phyloP scores from a whole-genome alignment of 2,888 invertebrate species.

The Actias luna region DNA sequence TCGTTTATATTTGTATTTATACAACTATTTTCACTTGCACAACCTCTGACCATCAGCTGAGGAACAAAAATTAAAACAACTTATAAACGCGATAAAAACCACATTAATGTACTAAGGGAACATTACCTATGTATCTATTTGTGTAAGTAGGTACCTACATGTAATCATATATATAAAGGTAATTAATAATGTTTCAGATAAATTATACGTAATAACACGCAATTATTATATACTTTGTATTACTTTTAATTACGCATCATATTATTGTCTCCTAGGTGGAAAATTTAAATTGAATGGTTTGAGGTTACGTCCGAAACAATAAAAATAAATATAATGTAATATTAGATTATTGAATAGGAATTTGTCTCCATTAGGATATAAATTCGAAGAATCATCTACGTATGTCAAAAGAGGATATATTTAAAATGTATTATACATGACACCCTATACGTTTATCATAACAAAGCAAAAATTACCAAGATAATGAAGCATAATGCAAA shows the following conservation, averaged over 20 bases:
- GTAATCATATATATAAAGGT: not conserved
- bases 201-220: too few relatives aligned
- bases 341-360: not conserved
- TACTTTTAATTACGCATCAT: not conserved
- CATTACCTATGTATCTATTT: not conserved
- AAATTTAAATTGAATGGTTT: not conserved
- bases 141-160: not conserved
- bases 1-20: not conserved
- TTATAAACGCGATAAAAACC: not conserved
- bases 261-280: not conserved
- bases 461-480: slow-evolving; percentile 74
- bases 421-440: not conserved
- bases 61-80: not conserved
- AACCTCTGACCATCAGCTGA: not conserved
- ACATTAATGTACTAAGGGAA: not conserved
- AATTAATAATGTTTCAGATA: not conserved
- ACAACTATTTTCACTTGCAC: not conserved
- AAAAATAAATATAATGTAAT: not conserved
- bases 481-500: slow-evolving; percentile 78
- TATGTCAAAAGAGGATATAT: not conserved
- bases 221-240: not conserved
- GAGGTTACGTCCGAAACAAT: not conserved
- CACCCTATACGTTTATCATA: slow-evolving; percentile 56
- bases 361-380: not conserved
- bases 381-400: not conserved